Base-by-base conservation (phyloP, 2,113 vertebrate genomes). In the Syrmaticus mikado region DNA sequence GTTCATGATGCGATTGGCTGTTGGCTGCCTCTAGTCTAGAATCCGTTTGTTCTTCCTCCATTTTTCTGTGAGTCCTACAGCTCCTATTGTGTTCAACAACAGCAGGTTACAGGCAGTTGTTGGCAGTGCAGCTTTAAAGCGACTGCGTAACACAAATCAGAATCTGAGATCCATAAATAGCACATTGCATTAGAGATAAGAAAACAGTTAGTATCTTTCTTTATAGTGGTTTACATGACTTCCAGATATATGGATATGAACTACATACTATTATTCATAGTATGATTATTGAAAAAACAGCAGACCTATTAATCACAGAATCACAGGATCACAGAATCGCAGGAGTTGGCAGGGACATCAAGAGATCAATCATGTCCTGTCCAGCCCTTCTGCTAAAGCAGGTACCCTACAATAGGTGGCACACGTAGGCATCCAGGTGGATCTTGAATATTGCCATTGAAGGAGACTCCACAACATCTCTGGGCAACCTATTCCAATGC, bases 1-100 rank as follows among this genome's bases (percentile, higher is more conserved):
- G 16, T 89, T 95, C 36, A 52, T 93, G 89, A 74, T 61, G 20
- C 78, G 85, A 34, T 60, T 87, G 48, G 46, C 75, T 91, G 21
- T 82, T 94, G 81, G 25, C 45, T 92, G 80, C 60, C 77, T 93
- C 60, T 60, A 41, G 34, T 90, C 64, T 76, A 60, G 45, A 53
- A 30, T 58, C 81, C 67, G 72, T 85, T 70, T 94, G 71, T 92
- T 85, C 61, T 65, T 78, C 13, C 17, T 61, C 34, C 4, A 8
- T 32, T 10, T 72, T 70, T 46, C 83, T 8, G 2, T 15, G 22
- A 52, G 25, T 36, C n/a, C 78, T 62, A 36, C 53, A 90, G 14
- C 27, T 81, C 74, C 32, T 30, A 60, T 12, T 60, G 36, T 73
- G 77, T 78, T 92, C 71, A 48, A 5, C 0, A 1, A 12, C 13